phyloP scores from a whole-genome alignment of 2,888 invertebrate species.

The Macrosiphum euphorbiae region DNA sequence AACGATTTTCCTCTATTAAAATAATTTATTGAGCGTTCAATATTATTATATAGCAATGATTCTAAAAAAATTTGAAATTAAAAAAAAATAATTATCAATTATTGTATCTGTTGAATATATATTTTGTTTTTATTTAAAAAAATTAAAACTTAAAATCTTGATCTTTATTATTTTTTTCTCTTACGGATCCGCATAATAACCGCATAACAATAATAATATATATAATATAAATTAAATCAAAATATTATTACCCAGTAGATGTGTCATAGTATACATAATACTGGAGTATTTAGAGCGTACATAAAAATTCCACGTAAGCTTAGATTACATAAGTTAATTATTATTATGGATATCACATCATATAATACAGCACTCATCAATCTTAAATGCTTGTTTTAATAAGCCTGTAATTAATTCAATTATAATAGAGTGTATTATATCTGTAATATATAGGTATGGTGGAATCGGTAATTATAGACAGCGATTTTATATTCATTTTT shows the following conservation, averaged over 20 bases:
- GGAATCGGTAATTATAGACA: background rate
- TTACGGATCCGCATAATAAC: background rate
- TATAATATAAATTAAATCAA: too few species aligned
- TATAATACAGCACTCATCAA: background rate
- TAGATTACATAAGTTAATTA: background rate
- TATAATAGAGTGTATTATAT: background rate
- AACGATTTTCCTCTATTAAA: background rate
- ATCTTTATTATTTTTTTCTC: background rate
- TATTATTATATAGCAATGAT: background rate
- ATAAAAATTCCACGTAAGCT: background rate
- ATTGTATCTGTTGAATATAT: background rate
- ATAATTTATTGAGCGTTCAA: background rate
- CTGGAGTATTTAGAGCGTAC: constrained; percentile 1
- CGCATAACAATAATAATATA: background rate
- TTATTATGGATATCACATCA: background rate
- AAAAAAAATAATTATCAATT: background rate
- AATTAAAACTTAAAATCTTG: background rate
- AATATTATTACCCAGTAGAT: too few species aligned
- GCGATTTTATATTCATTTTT: background rate
- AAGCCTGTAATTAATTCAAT: background rate
- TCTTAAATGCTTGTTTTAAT: background rate
- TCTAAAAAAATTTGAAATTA: background rate
- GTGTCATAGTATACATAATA: too few species aligned
- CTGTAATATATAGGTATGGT: background rate
- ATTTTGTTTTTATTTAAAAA: background rate